Evolutionary conservation across 2,888 invertebrate genomes (phyloP), one percentile per base, ranked within the genome.

Genomic region (Troides aeacus): DNA sequence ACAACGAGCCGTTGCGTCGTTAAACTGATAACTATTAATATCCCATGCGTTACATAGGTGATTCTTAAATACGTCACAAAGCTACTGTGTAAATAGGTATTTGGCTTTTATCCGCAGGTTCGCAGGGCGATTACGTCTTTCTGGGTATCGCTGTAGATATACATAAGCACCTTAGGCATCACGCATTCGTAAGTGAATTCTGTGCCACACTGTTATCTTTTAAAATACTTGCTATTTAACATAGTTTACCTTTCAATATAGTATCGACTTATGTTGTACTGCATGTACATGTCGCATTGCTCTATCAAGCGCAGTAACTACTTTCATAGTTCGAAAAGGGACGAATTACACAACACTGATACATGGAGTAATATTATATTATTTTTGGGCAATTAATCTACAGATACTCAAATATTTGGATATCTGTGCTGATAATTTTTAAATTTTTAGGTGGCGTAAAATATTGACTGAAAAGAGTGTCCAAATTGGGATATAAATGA

Each of bases 1-100:
- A 77, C 78, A 81, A 74, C 71, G 72, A 69, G 61, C 73, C 68
- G 77, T 74, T 80, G 79, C 79, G 77, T 77, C 76, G 76, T 70
- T 63, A 42, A 50, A n/a, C 53, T n/a, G 62, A 53, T 53, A 60
- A 60, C 50, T 60, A 53, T 53, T 72, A 76, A 72, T 69, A 74
- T 77, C 74, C 69, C 73, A 71, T 73, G 65, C 64, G 78, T 81
- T 80, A 81, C 79, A 81, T 79, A 81, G 75, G 30, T 30, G 17
- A 24, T 76, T 75, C 69, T 70, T 75, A 73, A 57, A 7, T 39
- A 21, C 23, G 1, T 24, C 56, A n/a, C 56, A 63, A 63, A 56
- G 2, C 24, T 50, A 21, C 24, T 30, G 24, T 56, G 50, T 15
- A 53, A 30, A 63, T 53, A 24, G 18, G 21, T 5, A 64, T 57